phyloP scores from a whole-genome alignment of 2,888 invertebrate genomes.

The Phortica okadai region DNA sequence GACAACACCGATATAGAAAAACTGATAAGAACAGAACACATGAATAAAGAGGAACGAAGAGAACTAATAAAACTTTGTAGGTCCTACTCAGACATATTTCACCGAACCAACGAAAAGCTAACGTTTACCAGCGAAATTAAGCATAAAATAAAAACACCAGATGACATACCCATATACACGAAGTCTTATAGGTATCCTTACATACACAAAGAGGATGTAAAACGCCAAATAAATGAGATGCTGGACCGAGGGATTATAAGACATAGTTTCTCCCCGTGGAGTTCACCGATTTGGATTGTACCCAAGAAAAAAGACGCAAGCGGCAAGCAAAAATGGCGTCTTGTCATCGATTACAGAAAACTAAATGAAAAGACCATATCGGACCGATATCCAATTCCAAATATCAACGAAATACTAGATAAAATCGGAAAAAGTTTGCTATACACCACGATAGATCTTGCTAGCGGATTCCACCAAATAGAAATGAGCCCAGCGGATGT shows the following conservation, averaged over 20 bases:
- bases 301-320: too few species aligned
- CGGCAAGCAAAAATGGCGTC: not conserved
- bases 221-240: conserved; percentile 10
- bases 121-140: too few species aligned
- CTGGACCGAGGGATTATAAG: conserved; percentile 21
- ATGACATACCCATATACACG: conserved; percentile 30
- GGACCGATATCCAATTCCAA: conserved; percentile 31
- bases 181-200: conserved; percentile 30
- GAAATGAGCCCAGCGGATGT: conserved; percentile 28
- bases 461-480: too few species aligned
- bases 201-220: conserved; percentile 32
- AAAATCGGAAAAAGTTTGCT: too few species aligned
- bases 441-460: too few species aligned
- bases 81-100: too few species aligned
- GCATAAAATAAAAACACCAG: conserved; percentile 12
- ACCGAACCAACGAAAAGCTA: too few species aligned
- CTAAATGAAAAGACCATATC: not conserved
- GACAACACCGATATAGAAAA: not conserved
- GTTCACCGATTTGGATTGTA: conserved; percentile 12
- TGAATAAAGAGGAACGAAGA: not conserved
- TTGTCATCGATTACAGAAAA: conserved; percentile 5
- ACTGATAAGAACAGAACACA: not conserved
- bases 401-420: too few species aligned
- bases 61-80: not conserved
- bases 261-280: conserved; percentile 13